These are phyloP conservation scores for Pangasius krempfi DNA, from an alignment of 2,797 vertebrate species.

Conservation along the genomic window DNA sequence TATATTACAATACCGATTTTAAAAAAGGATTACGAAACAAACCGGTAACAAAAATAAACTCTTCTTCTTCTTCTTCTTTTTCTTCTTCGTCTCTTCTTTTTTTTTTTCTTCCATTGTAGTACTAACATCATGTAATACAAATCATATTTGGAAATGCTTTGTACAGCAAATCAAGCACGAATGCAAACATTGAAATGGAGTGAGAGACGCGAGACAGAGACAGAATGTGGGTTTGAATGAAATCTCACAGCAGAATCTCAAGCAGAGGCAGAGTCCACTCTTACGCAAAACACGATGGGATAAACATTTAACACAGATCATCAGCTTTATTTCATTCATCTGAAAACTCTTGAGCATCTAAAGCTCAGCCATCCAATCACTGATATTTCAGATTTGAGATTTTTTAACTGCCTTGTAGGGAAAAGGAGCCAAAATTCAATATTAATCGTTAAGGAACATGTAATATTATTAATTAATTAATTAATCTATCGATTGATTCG, in stretches of 20 bases:
- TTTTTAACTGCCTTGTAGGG: too few species aligned
- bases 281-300: too few species aligned
- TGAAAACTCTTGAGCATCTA: too few species aligned
- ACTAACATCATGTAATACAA: conserved; percentile 99
- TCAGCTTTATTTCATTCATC: too few species aligned
- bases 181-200: conserved; percentile 68
- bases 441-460: too few species aligned
- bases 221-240: not conserved
- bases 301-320: too few species aligned
- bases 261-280: not conserved
- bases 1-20: conserved; percentile 99
- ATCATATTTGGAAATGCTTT: conserved; percentile 98
- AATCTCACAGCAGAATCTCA: not conserved
- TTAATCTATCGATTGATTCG: too few species aligned
- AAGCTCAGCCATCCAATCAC: too few species aligned
- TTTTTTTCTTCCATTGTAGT: conserved; percentile 98
- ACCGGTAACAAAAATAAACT: conserved; percentile 99
- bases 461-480: too few species aligned
- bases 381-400: too few species aligned
- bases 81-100: conserved; percentile 64
- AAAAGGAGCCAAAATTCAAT: too few species aligned
- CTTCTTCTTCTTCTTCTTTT: conserved; percentile 67
- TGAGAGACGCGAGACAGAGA: conserved; percentile 15
- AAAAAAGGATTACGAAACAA: conserved; percentile 99
- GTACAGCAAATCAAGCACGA: conserved; percentile 89